These are phyloP conservation scores for Penelope pileata DNA, from an alignment of 2,113 vertebrate species.

Conservation along the genomic window DNA sequence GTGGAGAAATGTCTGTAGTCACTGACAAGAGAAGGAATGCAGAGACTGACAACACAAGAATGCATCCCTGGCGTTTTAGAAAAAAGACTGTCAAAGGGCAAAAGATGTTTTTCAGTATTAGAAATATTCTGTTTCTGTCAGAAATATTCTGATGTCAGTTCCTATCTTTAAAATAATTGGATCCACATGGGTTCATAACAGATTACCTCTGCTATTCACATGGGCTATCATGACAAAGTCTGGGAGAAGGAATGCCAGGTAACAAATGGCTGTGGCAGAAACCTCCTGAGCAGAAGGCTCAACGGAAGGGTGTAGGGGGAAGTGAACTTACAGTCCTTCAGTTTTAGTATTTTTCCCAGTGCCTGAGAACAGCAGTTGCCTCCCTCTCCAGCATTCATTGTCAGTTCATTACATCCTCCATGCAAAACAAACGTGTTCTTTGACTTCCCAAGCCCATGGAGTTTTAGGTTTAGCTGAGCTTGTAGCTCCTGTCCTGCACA, in stretches of 20 bases:
- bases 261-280: not conserved
- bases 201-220: not conserved
- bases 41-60: not conserved
- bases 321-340: not conserved
- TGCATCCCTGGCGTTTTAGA: not conserved
- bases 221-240: not conserved
- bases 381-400: not conserved
- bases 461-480: not conserved
- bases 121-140: not conserved
- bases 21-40: not conserved
- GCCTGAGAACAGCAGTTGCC: not conserved
- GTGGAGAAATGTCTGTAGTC: not conserved
- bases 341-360: accelerated
- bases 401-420: not conserved
- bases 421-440: not conserved
- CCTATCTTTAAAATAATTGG: not conserved
- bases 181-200: not conserved
- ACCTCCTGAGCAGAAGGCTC: not conserved
- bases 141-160: not conserved
- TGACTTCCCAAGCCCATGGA: not conserved
- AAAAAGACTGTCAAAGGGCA: not conserved
- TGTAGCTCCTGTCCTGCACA: not conserved
- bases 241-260: not conserved
- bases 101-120: not conserved
- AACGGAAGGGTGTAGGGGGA: not conserved